These are phyloP conservation scores for Poecilus cupreus DNA, from an alignment of 2,888 invertebrate genomes.

Conservation along the genomic window DNA sequence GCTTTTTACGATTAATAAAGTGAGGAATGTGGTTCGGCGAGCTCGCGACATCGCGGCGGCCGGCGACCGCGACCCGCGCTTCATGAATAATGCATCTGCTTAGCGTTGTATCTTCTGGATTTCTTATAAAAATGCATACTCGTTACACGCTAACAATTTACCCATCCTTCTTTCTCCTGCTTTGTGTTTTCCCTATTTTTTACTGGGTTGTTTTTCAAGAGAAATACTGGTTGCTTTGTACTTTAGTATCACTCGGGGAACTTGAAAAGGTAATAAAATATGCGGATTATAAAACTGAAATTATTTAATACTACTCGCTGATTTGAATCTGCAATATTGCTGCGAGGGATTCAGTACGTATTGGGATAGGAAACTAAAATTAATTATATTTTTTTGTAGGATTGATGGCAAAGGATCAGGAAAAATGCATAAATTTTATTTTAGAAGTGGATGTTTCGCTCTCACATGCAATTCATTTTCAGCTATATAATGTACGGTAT, in stretches of 20 bases:
- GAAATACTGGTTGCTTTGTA: not conserved
- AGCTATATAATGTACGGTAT: no score
- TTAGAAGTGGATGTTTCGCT: no score
- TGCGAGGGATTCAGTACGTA: no score
- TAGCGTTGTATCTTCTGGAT: conserved; percentile 51
- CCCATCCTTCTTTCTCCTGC: not conserved
- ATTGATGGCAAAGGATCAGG: no score
- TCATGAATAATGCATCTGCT: conserved; percentile 58
- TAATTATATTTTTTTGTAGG: no score
- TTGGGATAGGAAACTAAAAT: no score
- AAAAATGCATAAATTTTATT: no score
- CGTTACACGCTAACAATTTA: conserved; percentile 43
- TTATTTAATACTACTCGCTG: no score
- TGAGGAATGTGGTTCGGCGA: conserved; percentile 45
- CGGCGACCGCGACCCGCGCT: not conserved
- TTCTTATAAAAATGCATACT: conserved; percentile 58
- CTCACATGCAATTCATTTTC: no score
- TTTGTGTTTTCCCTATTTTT: conserved; percentile 3
- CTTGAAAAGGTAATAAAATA: no score
- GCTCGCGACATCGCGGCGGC: conserved; percentile 19
- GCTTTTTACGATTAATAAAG: conserved; percentile 57
- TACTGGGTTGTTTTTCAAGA: conserved; percentile 5
- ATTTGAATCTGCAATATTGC: no score
- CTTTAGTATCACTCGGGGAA: not conserved
- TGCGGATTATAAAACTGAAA: no score